phyloP scores from a whole-genome alignment of 2,888 invertebrate genomes.

The Marasmarcha lunaedactyla region DNA sequence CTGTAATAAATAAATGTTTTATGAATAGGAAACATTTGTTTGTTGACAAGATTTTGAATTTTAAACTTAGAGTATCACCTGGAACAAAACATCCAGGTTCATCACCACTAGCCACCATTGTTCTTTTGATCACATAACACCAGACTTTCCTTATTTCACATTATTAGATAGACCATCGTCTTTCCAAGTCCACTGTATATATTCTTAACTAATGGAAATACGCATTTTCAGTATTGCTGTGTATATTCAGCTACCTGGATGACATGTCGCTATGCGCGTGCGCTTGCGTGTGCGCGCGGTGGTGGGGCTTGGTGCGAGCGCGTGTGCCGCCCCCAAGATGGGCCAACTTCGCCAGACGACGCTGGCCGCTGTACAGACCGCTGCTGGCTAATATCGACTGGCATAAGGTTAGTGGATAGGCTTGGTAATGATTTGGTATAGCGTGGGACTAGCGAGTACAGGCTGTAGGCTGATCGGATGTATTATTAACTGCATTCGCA shows the following conservation, averaged over 20 bases:
- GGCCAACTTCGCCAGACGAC: slow-evolving; percentile 78
- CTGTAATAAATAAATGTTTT: too few species aligned
- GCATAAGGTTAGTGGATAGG: slow-evolving; percentile 75
- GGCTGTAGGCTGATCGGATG: neutral
- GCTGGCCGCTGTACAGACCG: slow-evolving; percentile 91
- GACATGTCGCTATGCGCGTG: slow-evolving; percentile 92
- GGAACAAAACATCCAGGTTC: too few species aligned
- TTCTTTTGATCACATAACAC: too few species aligned
- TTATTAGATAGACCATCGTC: neutral
- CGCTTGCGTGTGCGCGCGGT: slow-evolving; percentile 87
- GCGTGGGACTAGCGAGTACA: neutral
- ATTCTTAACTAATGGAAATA: too few species aligned
- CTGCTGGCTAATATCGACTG: slow-evolving; percentile 79
- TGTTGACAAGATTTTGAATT: too few species aligned
- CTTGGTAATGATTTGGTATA: neutral
- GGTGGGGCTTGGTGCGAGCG: slow-evolving; percentile 84
- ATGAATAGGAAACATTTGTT: too few species aligned
- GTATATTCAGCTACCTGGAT: slow-evolving; percentile 90
- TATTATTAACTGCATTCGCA: neutral
- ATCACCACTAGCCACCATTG: too few species aligned
- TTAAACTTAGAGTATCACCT: too few species aligned
- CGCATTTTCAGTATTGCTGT: slow-evolving; percentile 78
- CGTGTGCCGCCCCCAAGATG: slow-evolving; percentile 84
- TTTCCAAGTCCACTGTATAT: too few species aligned
- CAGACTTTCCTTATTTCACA: neutral